phyloP scores from a whole-genome alignment of 2,113 vertebrate genomes.

The Odobenus rosmarus region DNA sequence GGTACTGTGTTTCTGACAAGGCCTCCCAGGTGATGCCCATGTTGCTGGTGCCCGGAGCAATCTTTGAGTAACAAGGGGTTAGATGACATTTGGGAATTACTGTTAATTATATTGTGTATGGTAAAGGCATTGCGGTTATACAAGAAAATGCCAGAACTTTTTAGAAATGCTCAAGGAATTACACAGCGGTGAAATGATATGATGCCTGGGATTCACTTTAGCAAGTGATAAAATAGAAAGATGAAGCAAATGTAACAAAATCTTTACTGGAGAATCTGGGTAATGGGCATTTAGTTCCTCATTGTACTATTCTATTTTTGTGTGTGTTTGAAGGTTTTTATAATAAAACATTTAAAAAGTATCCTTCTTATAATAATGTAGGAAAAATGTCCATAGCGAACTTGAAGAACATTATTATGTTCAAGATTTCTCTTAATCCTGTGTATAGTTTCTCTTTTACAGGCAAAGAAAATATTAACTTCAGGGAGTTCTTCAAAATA shows the following conservation, averaged over 20 bases:
- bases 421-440: not conserved
- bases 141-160: not conserved
- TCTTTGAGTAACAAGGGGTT: not conserved
- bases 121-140: not conserved
- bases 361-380: constrained; percentile 28
- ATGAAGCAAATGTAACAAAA: not conserved
- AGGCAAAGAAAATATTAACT: constrained; percentile 52
- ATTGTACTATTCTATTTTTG: not conserved
- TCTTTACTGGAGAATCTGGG: not conserved
- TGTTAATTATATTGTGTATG: not conserved
- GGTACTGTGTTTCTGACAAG: not conserved
- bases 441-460: not conserved
- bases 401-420: constrained; percentile 5
- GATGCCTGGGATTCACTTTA: not conserved
- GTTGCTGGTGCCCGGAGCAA: not conserved
- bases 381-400: not conserved
- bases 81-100: not conserved
- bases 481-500: constrained; percentile 12
- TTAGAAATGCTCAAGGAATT: not conserved
- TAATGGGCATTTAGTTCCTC: not conserved
- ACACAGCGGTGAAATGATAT: not conserved
- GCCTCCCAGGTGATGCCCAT: not conserved
- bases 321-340: constrained; percentile 2
- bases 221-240: not conserved
- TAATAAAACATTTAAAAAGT: constrained; percentile 36